Evolutionary conservation across 1,140 invertebrate species (phyloP).

Genomic region (Drosophila lowei): DNA sequence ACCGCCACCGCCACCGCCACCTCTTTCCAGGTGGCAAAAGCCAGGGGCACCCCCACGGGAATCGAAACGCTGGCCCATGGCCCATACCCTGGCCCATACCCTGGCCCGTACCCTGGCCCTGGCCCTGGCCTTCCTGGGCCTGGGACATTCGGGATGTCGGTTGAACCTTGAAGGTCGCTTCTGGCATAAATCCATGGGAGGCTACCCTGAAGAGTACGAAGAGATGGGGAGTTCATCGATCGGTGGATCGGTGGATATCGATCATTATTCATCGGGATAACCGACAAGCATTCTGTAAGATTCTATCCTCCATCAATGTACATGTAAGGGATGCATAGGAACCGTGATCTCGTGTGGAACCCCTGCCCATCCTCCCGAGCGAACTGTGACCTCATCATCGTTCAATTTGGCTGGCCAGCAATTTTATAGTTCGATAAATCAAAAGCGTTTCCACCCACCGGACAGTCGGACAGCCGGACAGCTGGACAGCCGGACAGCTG

Average conservation of each 20-base stretch:
- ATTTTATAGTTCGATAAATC: constrained; percentile 56
- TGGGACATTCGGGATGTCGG: too few relatives aligned
- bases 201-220: too few relatives aligned
- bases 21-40: neutral
- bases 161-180: constrained; percentile 34
- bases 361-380: too few relatives aligned
- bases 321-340: neutral
- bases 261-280: too few relatives aligned
- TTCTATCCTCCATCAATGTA: too few relatives aligned
- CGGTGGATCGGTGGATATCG: too few relatives aligned
- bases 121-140: too few relatives aligned
- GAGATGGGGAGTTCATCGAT: too few relatives aligned
- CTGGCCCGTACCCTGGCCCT: constrained; percentile 6
- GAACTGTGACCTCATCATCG: constrained; percentile 24
- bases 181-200: too few relatives aligned
- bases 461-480: neutral
- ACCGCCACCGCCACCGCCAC: neutral
- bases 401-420: constrained; percentile 37
- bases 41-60: neutral
- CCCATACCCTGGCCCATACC: neutral
- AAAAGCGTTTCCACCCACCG: constrained; percentile 51
- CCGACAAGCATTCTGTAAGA: too few relatives aligned
- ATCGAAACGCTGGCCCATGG: neutral
- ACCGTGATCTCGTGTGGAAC: too few relatives aligned
- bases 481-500: neutral